Evolutionary conservation across 2,797 vertebrate species (phyloP).

Genomic region (Hyperoplus immaculatus): DNA sequence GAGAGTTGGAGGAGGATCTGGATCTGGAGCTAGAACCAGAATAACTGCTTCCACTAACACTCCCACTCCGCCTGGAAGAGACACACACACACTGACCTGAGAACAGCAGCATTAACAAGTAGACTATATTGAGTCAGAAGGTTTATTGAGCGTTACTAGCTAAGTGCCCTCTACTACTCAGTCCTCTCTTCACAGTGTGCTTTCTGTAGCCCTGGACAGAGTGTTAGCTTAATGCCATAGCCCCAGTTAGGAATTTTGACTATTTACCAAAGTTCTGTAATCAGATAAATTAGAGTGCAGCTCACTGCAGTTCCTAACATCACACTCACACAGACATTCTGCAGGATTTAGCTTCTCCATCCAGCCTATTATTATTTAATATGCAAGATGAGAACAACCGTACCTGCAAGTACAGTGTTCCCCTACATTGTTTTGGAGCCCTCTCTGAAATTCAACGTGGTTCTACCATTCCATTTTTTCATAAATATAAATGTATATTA

Average conservation of each 20-base stretch:
- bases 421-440: too few species aligned
- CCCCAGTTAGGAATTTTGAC: not conserved
- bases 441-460: too few species aligned
- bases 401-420: not conserved
- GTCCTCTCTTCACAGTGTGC: not conserved
- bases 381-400: too few species aligned
- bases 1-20: constrained; percentile 90
- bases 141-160: not conserved
- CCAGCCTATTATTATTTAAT: not conserved
- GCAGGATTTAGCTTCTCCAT: not conserved
- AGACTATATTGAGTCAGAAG: not conserved
- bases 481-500: too few species aligned
- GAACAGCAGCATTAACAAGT: too few species aligned
- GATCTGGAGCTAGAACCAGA: constrained; percentile 95
- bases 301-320: too few species aligned
- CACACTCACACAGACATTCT: not conserved
- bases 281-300: too few species aligned
- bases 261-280: not conserved
- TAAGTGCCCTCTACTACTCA: not conserved
- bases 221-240: not conserved
- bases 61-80: constrained; percentile 89
- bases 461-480: too few species aligned
- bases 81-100: constrained; percentile 2
- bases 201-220: too few species aligned
- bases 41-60: constrained; percentile 94